Evolutionary conservation across 2,888 invertebrate genomes (phyloP), one percentile per base, ranked within the genome.

Genomic region (Clunio marinus): DNA sequence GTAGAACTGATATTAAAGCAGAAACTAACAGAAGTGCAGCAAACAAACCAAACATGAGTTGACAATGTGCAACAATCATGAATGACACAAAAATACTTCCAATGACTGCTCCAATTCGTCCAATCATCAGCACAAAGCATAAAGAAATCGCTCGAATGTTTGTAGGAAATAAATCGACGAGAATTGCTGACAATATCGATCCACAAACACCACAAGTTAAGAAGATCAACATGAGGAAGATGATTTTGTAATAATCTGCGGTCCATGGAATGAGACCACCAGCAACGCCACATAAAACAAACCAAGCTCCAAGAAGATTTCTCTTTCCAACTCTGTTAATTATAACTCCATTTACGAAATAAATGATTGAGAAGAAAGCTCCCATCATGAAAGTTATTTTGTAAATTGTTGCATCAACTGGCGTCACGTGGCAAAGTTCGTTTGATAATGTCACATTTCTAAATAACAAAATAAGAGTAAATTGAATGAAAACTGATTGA

Each of bases 321-420:
- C 84, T 84, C 74, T 87, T 86, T 24, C 87, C 86, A 0, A 80
- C 72, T 1, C 75, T 70, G 70, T 82, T 81, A 20, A 85, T 85
- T 0, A 87, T 77, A 74, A 83, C 83, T 10, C 88, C 86, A 17
- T 86, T 86, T 22, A 84, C 72, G 32, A 86, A 73, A 75, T 87
- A 88, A 74, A 86, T 84, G 1, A 85, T 73, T 24, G 86, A 81
- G 73, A 88, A 87, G 3, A 83, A 82, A 0, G 82, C 79, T 0
- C 88, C 89, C 72, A 88, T 86, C 70, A 83, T 81, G 70, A 88
- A 81, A 59, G 89, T 84, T 59, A 84, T 84, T 72, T 83, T 78
- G 74, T 88, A 88, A 1, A 88, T 86, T 0, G 79, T 78, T 3
- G 22, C 15, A 0, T 81, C 77, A 73, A 87, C 85, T 70, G 87